A percentile compares a stretch with the other conserved stretches of the same genome.
phyloP scores from a whole-genome alignment of 2,797 vertebrate genomes.

The Cephalopachus bancanus region DNA sequence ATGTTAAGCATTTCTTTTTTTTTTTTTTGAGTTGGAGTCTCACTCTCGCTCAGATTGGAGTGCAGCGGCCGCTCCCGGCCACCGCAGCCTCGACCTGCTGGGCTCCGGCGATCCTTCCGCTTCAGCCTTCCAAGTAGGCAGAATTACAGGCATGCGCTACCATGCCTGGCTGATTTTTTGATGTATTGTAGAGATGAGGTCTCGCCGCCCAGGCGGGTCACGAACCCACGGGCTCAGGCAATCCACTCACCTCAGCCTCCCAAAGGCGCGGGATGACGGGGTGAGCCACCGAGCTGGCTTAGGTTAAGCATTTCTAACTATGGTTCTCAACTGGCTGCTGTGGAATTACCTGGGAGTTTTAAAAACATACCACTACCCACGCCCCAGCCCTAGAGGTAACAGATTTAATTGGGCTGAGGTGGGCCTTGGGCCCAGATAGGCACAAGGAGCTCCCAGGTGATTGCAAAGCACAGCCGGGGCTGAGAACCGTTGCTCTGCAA shows the following conservation, averaged over 20 bases:
- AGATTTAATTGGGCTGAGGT: conserved; percentile 20
- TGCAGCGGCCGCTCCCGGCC: too few species aligned
- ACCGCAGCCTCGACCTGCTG: too few species aligned
- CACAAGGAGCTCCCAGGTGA: background rate
- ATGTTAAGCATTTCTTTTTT: too few species aligned
- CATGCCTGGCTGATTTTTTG: too few species aligned
- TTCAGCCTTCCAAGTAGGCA: too few species aligned
- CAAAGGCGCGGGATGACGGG: background rate
- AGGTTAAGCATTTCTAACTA: conserved; percentile 1
- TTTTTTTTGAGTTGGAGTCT: too few species aligned
- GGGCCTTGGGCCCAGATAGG: background rate
- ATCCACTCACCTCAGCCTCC: background rate
- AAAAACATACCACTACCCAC: background rate
- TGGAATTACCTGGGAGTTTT: background rate
- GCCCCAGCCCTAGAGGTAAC: background rate
- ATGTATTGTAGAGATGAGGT: too few species aligned
- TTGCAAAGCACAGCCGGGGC: background rate
- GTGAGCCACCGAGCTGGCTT: background rate
- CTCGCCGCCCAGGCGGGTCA: too few species aligned
- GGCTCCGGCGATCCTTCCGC: too few species aligned
- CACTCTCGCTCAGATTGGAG: too few species aligned
- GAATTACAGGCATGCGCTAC: too few species aligned
- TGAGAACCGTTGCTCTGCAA: background rate
- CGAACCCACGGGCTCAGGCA: too few species aligned
- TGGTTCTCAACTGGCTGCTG: background rate